Conservation (phyloP, 1,140 invertebrate species). For the Platyura marginata region DNA sequence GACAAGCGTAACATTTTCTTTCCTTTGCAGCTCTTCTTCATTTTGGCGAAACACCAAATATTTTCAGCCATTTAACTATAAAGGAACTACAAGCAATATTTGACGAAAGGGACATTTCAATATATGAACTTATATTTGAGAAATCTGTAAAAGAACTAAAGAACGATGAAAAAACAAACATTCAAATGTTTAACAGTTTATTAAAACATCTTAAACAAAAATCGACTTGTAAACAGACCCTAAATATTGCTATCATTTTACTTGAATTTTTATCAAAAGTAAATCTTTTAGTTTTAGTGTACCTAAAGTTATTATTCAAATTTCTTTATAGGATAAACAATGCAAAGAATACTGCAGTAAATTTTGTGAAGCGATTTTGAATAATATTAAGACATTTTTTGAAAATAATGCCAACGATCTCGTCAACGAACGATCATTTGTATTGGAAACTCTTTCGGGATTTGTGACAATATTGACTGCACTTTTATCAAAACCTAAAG, state of each 20-base stretch:
- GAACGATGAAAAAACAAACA: neutral
- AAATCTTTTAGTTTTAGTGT: neutral
- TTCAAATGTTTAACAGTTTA: neutral
- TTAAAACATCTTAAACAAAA: neutral
- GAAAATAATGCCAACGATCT: neutral
- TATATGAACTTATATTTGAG: neutral
- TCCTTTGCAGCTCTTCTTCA: constrained; percentile 7
- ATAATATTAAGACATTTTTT: neutral
- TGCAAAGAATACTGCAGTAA: neutral
- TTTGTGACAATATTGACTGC: too few species aligned
- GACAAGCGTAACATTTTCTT: neutral
- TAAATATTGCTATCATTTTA: too few species aligned
- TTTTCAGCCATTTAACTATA: constrained; percentile 6
- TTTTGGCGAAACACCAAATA: constrained; percentile 6
- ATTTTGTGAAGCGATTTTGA: neutral
- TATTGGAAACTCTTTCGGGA: neutral
- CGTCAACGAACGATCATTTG: neutral
- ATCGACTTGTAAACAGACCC: neutral
- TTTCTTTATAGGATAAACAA: neutral
- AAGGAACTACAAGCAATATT: constrained; percentile 3
- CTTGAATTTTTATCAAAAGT: neutral
- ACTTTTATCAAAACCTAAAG: too few species aligned
- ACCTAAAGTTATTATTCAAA: too few species aligned
- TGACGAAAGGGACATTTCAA: neutral
- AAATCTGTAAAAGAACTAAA: neutral